Base-by-base conservation (phyloP, 2,888 invertebrate genomes). In the Endomychus coccineus region DNA sequence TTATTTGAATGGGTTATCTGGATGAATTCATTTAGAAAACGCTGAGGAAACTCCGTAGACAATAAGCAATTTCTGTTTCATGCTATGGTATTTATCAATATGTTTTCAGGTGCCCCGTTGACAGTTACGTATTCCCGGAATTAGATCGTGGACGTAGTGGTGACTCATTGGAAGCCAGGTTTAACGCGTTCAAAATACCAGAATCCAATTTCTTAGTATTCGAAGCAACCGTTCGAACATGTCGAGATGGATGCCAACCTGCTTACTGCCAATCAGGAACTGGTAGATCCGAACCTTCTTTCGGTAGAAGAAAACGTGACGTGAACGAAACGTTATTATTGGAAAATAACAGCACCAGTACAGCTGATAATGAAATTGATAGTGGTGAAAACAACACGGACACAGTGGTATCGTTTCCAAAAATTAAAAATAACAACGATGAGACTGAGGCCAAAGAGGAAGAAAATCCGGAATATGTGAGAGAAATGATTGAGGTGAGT, bases 181-280 rank as follows among this genome's bases (percentile, higher is more conserved):
- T 92, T 63, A 90, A 91, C 62, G 91, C 91, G 1, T 92, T 91
- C 61, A 92, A 91, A 67, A 90, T 92, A 46, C 91, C 91, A 0
- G 91, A 91, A 67, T 91, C 91, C 0, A 91, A 91, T 64, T 90
- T 90, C 71, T 67, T 92, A 49, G 88, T 91, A 1, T 92, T 92
- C 56, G 91, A 92, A 66, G 91, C 91, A 1, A 91, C 87, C 0
- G 91, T 92, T 0, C 71, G 86, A 37, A 88, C 89, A 1, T 92
- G 91, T 52, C 71, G 88, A 24, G 88, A 89, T 31, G 88, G 89
- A 4, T 92, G 91, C 56, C 88, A 89, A 59, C 90, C 91, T 27
- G 89, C 89, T 6, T 88, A 87, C 54, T 90, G 90, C 56, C 82
- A 82, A 15, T 78, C 82, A 16, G 80, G 82, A 19, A 38, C 52